Conservation (phyloP, 2,113 vertebrate genomes). For the Mionectes macconnelli region DNA sequence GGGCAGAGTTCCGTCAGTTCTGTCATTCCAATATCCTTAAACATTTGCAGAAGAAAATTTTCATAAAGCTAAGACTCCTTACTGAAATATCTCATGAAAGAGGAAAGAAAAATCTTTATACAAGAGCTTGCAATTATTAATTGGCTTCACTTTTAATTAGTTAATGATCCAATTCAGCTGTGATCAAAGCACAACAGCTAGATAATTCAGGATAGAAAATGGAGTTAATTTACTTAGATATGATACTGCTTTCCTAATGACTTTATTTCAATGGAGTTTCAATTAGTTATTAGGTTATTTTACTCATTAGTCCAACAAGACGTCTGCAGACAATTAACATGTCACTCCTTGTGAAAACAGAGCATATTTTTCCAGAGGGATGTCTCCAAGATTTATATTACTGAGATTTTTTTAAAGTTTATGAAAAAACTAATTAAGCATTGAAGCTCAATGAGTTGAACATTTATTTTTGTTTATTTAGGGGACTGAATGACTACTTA, state of each 20-base stretch:
- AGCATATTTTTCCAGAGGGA: background rate
- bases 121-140: conserved; percentile 33
- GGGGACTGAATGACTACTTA: background rate
- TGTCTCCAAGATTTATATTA: conserved; percentile 17
- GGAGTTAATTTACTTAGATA: conserved; percentile 63
- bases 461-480: background rate
- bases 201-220: conserved; percentile 61
- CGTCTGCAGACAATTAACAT: conserved; percentile 53
- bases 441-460: background rate
- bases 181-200: conserved; percentile 68
- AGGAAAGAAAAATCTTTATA: background rate
- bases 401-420: background rate
- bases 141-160: conserved; percentile 61
- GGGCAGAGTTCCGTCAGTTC: background rate
- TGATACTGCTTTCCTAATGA: conserved; percentile 61
- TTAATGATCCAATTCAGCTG: conserved; percentile 66
- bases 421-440: conserved; percentile 5
- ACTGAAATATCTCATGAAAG: background rate
- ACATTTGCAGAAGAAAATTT: background rate
- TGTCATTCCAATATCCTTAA: background rate
- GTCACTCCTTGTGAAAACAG: background rate
- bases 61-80: background rate
- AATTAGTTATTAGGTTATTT: conserved; percentile 65
- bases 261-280: conserved; percentile 58
- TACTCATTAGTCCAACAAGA: conserved; percentile 58